Conservation (phyloP, 2,888 invertebrate genomes). For the Ashinkailepas kermadecensis region DNA sequence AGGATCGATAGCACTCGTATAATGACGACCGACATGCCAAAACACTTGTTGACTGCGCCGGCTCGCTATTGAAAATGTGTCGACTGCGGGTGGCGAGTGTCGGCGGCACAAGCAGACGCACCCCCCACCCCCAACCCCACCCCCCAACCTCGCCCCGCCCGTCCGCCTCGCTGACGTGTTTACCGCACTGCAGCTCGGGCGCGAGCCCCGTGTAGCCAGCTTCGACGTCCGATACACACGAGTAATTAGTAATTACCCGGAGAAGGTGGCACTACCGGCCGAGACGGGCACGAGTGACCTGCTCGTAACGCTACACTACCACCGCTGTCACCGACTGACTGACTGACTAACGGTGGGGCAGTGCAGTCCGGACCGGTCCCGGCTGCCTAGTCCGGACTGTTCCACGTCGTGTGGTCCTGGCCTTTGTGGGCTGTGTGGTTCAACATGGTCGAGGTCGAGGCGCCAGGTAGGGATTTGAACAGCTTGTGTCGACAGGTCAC, state of each 20-base stretch:
- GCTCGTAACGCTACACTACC: no score
- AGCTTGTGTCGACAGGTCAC: no score
- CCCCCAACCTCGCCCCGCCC: background rate
- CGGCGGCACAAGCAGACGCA: background rate
- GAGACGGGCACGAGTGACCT: no score
- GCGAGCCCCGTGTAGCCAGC: background rate
- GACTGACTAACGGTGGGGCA: no score
- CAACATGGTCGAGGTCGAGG: background rate
- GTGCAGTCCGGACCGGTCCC: no score
- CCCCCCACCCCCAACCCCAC: no score
- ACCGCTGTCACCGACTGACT: no score
- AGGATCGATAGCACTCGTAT: conserved; percentile 1
- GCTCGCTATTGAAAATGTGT: background rate
- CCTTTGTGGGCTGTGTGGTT: no score
- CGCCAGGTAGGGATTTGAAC: background rate
- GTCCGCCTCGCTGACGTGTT: background rate
- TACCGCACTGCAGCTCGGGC: background rate
- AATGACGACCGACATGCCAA: conserved; percentile 2
- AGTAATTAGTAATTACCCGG: background rate
- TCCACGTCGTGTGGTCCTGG: no score
- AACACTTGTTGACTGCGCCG: conserved; percentile 18
- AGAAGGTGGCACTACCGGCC: background rate
- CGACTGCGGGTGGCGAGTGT: background rate
- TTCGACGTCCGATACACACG: background rate
- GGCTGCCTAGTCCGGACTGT: no score